These are phyloP conservation scores for Rhodophaea formosa DNA, from an alignment of 2,888 invertebrate genomes.

Conservation along the genomic window DNA sequence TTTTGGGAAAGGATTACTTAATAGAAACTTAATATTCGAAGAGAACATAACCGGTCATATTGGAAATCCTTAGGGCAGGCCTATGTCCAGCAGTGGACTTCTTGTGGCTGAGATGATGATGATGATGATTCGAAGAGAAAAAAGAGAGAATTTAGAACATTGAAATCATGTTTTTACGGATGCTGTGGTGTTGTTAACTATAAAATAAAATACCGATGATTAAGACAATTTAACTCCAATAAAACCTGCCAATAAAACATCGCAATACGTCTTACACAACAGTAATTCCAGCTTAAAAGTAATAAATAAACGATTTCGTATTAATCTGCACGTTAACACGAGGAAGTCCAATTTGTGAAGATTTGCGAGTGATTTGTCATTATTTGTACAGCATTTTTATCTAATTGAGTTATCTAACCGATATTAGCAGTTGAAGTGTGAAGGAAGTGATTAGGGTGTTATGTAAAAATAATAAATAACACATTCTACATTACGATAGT, in stretches of 20 bases:
- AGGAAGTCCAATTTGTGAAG: constrained; percentile 6
- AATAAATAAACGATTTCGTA: neutral
- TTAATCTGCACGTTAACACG: neutral
- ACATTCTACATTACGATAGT: too few species aligned
- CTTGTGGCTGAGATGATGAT: too few species aligned
- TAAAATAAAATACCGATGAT: too few species aligned
- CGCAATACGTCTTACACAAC: neutral
- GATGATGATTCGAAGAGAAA: too few species aligned
- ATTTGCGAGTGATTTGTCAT: neutral
- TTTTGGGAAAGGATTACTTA: too few species aligned
- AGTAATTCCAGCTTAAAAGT: neutral
- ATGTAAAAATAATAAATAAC: neutral
- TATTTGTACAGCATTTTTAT: neutral
- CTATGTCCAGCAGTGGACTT: too few species aligned
- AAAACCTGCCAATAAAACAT: neutral
- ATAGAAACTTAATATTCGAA: too few species aligned
- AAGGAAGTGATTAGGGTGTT: neutral
- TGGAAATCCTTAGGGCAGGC: too few species aligned
- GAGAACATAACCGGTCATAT: too few species aligned
- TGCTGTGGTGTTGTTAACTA: too few species aligned
- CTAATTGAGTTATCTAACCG: neutral
- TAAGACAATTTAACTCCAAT: neutral
- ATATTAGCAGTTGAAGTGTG: neutral
- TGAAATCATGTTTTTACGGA: too few species aligned
- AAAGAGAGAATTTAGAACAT: too few species aligned